Base-by-base conservation (phyloP, 2,113 vertebrate genomes). In the Chaetodon auriga region DNA sequence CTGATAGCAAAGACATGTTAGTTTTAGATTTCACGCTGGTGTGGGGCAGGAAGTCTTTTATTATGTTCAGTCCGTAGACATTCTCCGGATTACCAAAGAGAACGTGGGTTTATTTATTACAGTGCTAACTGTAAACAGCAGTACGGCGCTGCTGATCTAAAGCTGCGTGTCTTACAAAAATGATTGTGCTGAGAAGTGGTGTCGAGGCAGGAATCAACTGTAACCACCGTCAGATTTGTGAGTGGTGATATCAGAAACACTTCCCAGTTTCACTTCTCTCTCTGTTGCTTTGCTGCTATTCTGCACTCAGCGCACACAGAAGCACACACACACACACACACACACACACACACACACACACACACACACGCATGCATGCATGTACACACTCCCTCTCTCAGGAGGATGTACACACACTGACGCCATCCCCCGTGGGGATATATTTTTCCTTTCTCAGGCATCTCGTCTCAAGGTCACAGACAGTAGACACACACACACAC, bases 401-500 rank as follows among this genome's bases (percentile, higher is more conserved):
- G 54, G 69, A 61, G 63, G 81, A 78, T 9, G 65, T 30, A 41
- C 76, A 58, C 58, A 81, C 65, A 75, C 66, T 70, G 80, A 82
- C 45, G 55, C 86, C 68, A 11, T 54, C 75, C 61, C 85, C 89
- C 53, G 48, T 81, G 51, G 86, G 83, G 86, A 74, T 80, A 4
- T 88, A 61, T 88, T 93, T 91, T 90, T 78, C 84, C 78, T 92
- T 76, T 82, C 82, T 83, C 77, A 69, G 83, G 83, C 80, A 35
- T 89, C 75, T 83, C 16, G 36, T 84, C 87, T 89, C 75, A 90
- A 89, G 89, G 90, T 90, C 87, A 90, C 78, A 82, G 76, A 89
- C 78, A 63, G 82, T 43, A 76, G 82, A 30, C 30, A 30, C 30
- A 30, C 30, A 30, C 30, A 30, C 30, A 30, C 30, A 61, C 55